Conservation (phyloP, 2,113 vertebrate species). For the Apeltes quadracus region DNA sequence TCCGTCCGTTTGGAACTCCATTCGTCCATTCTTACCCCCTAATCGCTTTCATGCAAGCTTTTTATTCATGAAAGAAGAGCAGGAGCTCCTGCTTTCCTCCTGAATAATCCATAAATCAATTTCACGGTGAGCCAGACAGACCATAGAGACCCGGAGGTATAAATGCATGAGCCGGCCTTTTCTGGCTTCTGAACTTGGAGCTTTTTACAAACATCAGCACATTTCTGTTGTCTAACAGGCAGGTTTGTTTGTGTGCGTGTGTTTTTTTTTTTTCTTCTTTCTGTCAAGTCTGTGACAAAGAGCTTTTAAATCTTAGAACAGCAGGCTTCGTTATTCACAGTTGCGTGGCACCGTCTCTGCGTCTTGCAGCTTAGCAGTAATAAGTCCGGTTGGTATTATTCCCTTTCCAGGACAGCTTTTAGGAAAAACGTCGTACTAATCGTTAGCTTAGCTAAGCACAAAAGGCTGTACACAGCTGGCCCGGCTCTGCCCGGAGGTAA, state of each 20-base stretch:
- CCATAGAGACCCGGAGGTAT: conserved; percentile 60
- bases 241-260: not conserved
- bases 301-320: conserved; percentile 44
- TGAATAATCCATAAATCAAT: conserved; percentile 83
- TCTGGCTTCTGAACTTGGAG: conserved; percentile 23
- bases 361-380: conserved; percentile 1
- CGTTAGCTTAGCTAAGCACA: not conserved
- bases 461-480: not conserved
- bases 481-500: not conserved
- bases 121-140: conserved; percentile 64
- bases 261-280: not conserved
- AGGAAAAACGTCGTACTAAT: not conserved
- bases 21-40: conserved; percentile 65
- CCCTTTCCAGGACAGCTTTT: not conserved
- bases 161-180: conserved; percentile 43
- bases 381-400: not conserved
- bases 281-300: conserved; percentile 24
- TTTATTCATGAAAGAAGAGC: conserved; percentile 80
- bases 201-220: conserved; percentile 62
- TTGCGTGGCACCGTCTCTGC: not conserved
- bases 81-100: conserved; percentile 66
- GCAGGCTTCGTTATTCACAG: not conserved
- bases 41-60: conserved; percentile 56
- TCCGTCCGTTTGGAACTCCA: conserved; percentile 36
- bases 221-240: conserved; percentile 46